A percentile compares a stretch with the other conserved stretches of the same genome.
Evolutionary conservation across 1,140 invertebrate genomes (phyloP).

Genomic region (Ostrea edulis): DNA sequence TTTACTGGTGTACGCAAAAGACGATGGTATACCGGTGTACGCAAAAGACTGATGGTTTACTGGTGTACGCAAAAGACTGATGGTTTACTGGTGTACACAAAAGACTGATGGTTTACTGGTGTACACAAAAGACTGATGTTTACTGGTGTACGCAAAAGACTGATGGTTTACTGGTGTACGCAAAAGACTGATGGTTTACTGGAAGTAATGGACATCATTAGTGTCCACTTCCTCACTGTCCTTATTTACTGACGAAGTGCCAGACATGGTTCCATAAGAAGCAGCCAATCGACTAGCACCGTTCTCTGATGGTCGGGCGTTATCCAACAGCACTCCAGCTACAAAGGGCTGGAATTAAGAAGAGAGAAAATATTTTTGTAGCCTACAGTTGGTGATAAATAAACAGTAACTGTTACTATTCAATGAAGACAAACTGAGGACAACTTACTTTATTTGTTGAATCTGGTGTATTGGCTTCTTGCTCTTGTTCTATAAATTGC

Average conservation of each 20-base stretch:
- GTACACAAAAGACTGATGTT: no score
- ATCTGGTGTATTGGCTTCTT: conserved; percentile 15
- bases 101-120: not conserved
- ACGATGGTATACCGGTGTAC: no score
- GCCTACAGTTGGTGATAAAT: not conserved
- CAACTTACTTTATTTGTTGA: not conserved
- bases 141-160: no score
- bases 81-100: not conserved
- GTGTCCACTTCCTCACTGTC: conserved; percentile 9
- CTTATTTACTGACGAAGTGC: not conserved
- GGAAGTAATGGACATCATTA: conserved; percentile 15
- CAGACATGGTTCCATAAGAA: conserved; percentile 26
- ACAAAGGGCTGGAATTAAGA: conserved; percentile 30
- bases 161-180: not conserved
- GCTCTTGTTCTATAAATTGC: conserved; percentile 37
- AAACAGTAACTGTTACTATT: not conserved
- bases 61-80: no score
- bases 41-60: no score
- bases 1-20: not conserved
- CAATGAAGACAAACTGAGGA: not conserved
- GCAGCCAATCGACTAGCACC: not conserved
- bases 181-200: not conserved
- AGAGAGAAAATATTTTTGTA: not conserved
- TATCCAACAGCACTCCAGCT: conserved; percentile 27
- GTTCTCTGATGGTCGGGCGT: not conserved